A percentile compares a stretch with the other conserved stretches of the same genome.
Conservation (phyloP, 1,140 invertebrate species). For the Belonocnema kinseyi region DNA sequence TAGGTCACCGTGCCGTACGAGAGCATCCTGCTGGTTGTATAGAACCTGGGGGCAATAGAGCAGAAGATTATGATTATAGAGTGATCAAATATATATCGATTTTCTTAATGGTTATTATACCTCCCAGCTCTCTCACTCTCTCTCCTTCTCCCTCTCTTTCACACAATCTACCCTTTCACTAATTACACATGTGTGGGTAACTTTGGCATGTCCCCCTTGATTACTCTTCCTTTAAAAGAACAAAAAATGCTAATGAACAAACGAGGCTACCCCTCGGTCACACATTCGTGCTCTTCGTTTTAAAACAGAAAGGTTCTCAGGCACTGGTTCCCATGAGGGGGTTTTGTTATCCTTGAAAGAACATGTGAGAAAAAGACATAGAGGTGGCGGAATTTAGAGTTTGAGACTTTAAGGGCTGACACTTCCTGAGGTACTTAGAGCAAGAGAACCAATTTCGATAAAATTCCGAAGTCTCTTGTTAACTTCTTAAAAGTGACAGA, state of each 20-base stretch:
- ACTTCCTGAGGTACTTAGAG: no score
- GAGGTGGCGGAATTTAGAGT: not conserved
- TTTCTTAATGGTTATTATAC: conserved; percentile 4
- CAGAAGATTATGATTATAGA: not conserved
- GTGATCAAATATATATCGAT: conserved; percentile 6
- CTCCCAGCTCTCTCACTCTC: not conserved
- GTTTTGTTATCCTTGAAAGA: not conserved
- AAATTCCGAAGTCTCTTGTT: no score
- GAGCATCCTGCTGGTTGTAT: not conserved
- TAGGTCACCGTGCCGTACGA: conserved; percentile 2
- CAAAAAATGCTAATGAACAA: conserved; percentile 23
- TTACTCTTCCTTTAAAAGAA: conserved; percentile 16
- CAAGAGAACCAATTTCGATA: no score
- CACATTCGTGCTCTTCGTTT: conserved; percentile 2
- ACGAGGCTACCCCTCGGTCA: conserved; percentile 1
- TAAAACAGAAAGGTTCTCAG: not conserved
- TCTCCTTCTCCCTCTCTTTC: conserved; percentile 29
- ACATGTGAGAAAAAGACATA: not conserved
- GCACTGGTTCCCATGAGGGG: conserved; percentile 12
- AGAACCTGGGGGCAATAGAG: conserved; percentile 2
- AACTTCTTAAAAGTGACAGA: no score
- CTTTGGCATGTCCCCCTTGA: not conserved
- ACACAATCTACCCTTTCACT: not conserved
- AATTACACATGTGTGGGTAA: conserved; percentile 15
- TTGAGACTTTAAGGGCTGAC: not conserved